Base-by-base conservation (phyloP, 2,113 vertebrate species). In the Sigmodon hispidus region DNA sequence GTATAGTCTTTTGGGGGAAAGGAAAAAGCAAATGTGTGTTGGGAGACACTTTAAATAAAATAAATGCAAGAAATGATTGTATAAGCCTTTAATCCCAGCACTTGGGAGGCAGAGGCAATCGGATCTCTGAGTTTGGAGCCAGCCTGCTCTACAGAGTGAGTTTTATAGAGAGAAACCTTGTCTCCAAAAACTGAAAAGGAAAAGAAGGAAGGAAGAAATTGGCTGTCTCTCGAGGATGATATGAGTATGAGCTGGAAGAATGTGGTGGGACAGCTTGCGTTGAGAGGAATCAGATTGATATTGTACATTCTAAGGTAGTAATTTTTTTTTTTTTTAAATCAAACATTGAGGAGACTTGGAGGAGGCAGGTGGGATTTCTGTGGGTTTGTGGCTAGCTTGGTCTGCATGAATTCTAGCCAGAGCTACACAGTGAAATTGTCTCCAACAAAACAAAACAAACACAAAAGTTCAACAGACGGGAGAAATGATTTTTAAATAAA, bases 231-330 rank as follows among this genome's bases (percentile, higher is more conserved):
- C 69, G n/a, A 29, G 16, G 5, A 16, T 87, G 15, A 81, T n/a
- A 11, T 92, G 65, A 36, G 19, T 11, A 59, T 24, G 5, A 67
- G 16, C 13, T 84, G 2, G 31, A 70, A 73, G 31, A 52, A 87
- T 92, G 15, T 94, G 70, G 8, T 84, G 17, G 0, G 5, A 22
- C 83, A 26, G 15, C 72, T 76, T 21, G 72, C 59, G 69, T 93
- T 72, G n/a, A 17, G 10, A 10, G 5, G 52, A 77, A n/a, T 83
- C 50, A n/a, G 22, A 17, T 90, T 83, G 65, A 40, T 88, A 26
- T 85, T 95, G 79, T 90, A 59, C 19, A 87, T 87, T 94, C 57
- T 87, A 59, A 90, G 43, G 48, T 80, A 84, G 81, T 79, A 77
- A 52, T 90, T 59, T n/a, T n/a, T n/a, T n/a, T n/a, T n/a, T n/a